These are phyloP conservation scores for Meloe dianella DNA, from an alignment of 2,888 invertebrate species.

Conservation along the genomic window DNA sequence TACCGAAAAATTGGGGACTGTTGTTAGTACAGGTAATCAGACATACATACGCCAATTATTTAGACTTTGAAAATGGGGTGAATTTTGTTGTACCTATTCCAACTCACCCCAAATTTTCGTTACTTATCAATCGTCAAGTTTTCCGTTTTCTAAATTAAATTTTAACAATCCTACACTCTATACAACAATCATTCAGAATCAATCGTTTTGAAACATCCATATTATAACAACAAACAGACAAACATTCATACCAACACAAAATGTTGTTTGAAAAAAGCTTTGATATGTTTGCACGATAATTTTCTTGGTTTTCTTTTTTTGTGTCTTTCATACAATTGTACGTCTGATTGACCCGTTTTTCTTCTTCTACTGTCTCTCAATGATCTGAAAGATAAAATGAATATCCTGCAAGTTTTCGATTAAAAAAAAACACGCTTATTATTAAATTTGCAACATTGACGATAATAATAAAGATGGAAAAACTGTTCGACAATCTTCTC, in stretches of 20 bases:
- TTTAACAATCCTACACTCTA: neutral
- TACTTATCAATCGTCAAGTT: neutral
- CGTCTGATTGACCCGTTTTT: constrained; percentile 12
- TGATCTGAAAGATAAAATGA: neutral
- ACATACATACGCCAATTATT: constrained; percentile 13
- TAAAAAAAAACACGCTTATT: neutral
- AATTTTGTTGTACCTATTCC: neutral
- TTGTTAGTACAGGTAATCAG: neutral
- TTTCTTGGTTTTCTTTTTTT: constrained; percentile 29
- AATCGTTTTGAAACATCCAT: neutral
- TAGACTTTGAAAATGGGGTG: constrained; percentile 5
- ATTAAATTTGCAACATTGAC: constrained; percentile 22
- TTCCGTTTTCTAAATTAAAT: neutral
- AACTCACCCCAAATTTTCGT: constrained; percentile 8
- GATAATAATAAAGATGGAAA: no score
- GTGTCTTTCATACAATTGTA: neutral
- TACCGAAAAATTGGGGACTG: neutral
- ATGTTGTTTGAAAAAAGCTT: constrained; percentile 13
- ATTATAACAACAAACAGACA: neutral
- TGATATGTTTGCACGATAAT: constrained; percentile 35
- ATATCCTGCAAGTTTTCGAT: neutral
- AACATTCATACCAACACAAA: neutral
- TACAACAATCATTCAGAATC: neutral
- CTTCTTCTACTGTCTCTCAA: neutral
- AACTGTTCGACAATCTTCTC: no score